Base-by-base conservation (phyloP, 2,113 vertebrate species). In the Bubalus kerabau region DNA sequence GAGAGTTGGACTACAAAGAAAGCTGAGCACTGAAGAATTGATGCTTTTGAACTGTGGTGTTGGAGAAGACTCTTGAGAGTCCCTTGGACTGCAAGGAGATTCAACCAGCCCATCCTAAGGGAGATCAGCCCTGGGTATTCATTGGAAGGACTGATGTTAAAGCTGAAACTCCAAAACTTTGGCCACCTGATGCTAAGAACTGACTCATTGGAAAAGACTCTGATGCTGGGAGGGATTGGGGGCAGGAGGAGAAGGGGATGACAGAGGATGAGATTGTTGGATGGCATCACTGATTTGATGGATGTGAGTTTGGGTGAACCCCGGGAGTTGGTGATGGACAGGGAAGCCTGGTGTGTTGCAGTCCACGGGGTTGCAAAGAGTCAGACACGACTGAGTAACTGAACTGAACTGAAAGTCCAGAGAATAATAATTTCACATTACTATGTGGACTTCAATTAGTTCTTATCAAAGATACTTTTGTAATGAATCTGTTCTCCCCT, bases 151-250 rank as follows among this genome's bases (percentile, higher is more conserved):
- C 1, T 71, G 67, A 71, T 71, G 67, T 5, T 71, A 1, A 71
- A 40, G n/a, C n/a, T 71, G 67, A 71, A 71, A 40, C 67, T 71
- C n/a, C n/a, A 23, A 12, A 12, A 71, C 19, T 71, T 23, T 40
- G 67, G n/a, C 67, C 19, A 71, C 19, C 5, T 71, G 5, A 71
- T 71, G 10, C 0, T 0, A 71, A 71, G n/a, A 71, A 1, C 19
- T 40, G 19, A 71, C 67, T 71, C n/a, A 40, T 3, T 36, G 19
- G n/a, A 40, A 40, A 36, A 71, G 32, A 40, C 67, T 21, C n/a
- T 71, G 67, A 71, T 71, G 5, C n/a, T 71, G n/a, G n/a, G 67
- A 71, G 11, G 19, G 67, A 71, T 6, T 71, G 67, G 19, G 10
- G n/a, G 5, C n/a, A 40, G 19, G n/a, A 71, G 67, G 19, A 71